Evolutionary conservation across 2,888 invertebrate species (phyloP).

Genomic region (Aphodius granarius): DNA sequence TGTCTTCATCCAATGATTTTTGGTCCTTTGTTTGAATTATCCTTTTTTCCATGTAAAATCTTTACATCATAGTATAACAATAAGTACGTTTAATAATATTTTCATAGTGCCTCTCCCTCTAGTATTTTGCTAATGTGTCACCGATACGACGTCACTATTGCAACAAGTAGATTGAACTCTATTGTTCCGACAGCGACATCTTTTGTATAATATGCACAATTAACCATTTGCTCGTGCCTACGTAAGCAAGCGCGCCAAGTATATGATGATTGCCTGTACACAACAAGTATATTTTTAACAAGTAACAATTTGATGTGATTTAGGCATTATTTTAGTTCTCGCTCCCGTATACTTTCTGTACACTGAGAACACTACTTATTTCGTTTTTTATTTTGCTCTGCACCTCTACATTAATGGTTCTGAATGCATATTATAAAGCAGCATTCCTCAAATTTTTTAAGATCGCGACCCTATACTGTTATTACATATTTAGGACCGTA

Average conservation of each 20-base stretch:
- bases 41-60: neutral
- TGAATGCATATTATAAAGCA: constrained; percentile 29
- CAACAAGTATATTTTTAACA: constrained; percentile 47
- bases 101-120: constrained; percentile 50
- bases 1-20: no score
- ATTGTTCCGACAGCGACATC: constrained; percentile 9
- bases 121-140: constrained; percentile 49
- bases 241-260: neutral
- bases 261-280: constrained; percentile 49
- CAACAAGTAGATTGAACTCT: constrained; percentile 22
- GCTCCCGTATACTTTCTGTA: neutral
- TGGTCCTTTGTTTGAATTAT: neutral
- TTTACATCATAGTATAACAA: neutral
- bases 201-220: constrained; percentile 49
- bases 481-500: no score
- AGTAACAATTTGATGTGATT: constrained; percentile 33
- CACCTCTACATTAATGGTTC: constrained; percentile 18
- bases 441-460: no score
- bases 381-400: neutral
- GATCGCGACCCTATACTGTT: no score
- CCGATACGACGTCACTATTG: constrained; percentile 44
- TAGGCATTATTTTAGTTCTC: neutral
- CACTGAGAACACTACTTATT: neutral
- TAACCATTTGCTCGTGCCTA: constrained; percentile 43
- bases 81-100: neutral